Evolutionary conservation across 2,797 vertebrate species (phyloP), one percentile per base, ranked within the genome.

Genomic region (Hylomyscus alleni): DNA sequence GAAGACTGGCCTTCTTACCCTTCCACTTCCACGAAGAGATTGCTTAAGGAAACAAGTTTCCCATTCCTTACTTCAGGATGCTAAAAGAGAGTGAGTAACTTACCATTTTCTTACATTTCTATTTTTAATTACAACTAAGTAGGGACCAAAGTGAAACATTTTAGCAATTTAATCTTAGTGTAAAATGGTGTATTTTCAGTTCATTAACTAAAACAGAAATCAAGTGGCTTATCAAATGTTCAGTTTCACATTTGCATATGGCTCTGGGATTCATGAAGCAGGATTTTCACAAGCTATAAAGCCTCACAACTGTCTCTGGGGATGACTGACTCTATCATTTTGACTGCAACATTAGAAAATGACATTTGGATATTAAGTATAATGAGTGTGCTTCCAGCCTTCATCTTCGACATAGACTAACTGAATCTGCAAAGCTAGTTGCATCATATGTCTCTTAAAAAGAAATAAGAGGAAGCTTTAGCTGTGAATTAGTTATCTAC

Each of bases 161-260:
- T 97, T 50, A 95, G 90, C 83, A 96, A 97, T 98, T 98, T 98
- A 98, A 86, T 97, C 92, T 96, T 97, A 97, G 89, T 97, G 88
- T 96, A 93, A 98, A 98, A 97, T 89, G 73, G 10, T 88, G 6
- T 1, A 62, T 96, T 98, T 97, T 97, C 69, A 97, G 56, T 98
- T 98, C 67, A 91, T 96, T 98, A 97, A 80, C 96, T 97, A 82
- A 96, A 94, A 86, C 15, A 93, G 76, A 97, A 97, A 89, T 96
- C 93, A 98, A 97, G 89, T 94, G 91, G 40, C 89, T 97, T 97
- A 96, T 96, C 95, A 97, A 96, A 97, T 93, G 80, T 88, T 97
- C 97, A 97, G 95, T 44, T 56, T 93, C 60, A 95, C 95, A 97
- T 96, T 94, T 97, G 54, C 22, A 95, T 97, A 88, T 1, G 58